phyloP scores from a whole-genome alignment of 2,888 invertebrate species.

The Protonemura montana region DNA sequence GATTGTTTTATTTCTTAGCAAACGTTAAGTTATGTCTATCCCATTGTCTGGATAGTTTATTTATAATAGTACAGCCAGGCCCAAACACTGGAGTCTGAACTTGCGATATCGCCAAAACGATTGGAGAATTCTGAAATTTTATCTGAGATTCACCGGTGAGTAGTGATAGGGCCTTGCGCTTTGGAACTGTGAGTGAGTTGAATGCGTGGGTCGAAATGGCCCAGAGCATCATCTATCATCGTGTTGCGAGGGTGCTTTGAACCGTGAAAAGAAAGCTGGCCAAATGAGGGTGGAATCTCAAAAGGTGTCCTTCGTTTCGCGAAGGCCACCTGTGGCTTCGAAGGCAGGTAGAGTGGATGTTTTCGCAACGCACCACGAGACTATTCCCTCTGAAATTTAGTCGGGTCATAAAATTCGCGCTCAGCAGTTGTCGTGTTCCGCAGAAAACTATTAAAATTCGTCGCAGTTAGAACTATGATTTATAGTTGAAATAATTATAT shows the following conservation, averaged over 20 bases:
- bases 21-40: constrained; percentile 37
- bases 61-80: constrained; percentile 34
- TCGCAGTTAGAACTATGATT: neutral
- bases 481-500: neutral
- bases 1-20: constrained; percentile 36
- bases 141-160: neutral
- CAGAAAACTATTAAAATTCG: neutral
- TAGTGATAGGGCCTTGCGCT: neutral
- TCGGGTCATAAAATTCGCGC: neutral
- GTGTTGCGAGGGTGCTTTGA: neutral
- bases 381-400: neutral
- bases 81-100: constrained; percentile 13
- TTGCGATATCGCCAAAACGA: neutral
- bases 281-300: neutral
- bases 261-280: too few species aligned
- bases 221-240: too few species aligned
- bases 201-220: neutral
- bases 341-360: neutral
- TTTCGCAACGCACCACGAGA: neutral
- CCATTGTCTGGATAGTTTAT: constrained; percentile 34
- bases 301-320: neutral
- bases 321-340: neutral
- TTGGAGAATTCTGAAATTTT: neutral
- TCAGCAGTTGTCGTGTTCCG: neutral
- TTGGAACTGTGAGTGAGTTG: neutral